Conservation (phyloP, 2,797 vertebrate genomes). For the Aplochiton taeniatus region DNA sequence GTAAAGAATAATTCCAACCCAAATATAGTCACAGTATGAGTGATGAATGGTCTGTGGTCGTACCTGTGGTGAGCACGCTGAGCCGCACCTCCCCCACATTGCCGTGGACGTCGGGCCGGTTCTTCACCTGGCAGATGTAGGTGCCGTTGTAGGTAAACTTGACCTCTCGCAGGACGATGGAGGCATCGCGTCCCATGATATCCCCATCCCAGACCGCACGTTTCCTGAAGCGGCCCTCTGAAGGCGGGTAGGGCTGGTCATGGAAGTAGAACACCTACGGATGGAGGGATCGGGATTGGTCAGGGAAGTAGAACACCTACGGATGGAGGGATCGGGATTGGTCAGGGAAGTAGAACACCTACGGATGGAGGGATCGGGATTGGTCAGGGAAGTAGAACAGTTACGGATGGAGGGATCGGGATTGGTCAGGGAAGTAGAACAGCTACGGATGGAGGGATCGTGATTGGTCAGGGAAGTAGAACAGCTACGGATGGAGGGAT, state of each 20-base stretch:
- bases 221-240: slow-evolving; percentile 78
- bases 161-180: slow-evolving; percentile 82
- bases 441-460: background rate
- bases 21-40: too few relatives aligned
- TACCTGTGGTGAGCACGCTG: slow-evolving; percentile 81
- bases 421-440: background rate
- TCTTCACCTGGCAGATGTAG: slow-evolving; percentile 90
- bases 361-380: background rate
- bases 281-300: too few relatives aligned
- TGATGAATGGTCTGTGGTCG: too few relatives aligned
- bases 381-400: too few relatives aligned
- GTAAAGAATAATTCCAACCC: too few relatives aligned
- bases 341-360: background rate
- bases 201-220: slow-evolving; percentile 85
- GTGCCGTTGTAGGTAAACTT: slow-evolving; percentile 89
- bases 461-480: too few relatives aligned
- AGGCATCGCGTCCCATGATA: slow-evolving; percentile 78
- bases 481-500: too few relatives aligned
- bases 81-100: slow-evolving; percentile 80
- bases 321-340: background rate
- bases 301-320: background rate
- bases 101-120: slow-evolving; percentile 72
- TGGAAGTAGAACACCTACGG: slow-evolving; percentile 87
- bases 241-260: slow-evolving; percentile 66
- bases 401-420: background rate